Conservation (phyloP, 2,113 vertebrate species). For the Dolichotis patagonum region DNA sequence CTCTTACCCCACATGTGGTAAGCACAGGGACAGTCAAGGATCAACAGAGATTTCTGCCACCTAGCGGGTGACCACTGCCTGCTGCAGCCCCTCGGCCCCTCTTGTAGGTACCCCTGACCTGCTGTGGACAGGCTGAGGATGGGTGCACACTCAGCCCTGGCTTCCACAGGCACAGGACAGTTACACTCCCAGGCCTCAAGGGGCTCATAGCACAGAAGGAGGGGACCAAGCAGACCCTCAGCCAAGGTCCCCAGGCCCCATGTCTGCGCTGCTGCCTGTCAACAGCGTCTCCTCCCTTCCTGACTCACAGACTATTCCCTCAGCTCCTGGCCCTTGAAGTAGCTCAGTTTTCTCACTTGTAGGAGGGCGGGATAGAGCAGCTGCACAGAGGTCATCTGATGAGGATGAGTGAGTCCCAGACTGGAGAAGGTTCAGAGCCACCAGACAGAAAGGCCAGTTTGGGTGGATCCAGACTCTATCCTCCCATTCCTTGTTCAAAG, state of each 20-base stretch:
- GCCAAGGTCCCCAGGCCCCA: neutral
- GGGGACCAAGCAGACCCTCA: neutral
- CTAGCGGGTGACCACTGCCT: no score
- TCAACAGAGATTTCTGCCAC: neutral
- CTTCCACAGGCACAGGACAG: neutral
- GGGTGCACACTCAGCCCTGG: accelerated
- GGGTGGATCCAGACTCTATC: neutral
- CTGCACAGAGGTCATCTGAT: neutral
- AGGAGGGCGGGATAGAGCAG: neutral
- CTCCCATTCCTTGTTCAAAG: accelerated
- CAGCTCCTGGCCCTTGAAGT: neutral
- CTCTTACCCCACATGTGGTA: accelerated
- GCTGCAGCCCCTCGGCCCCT: neutral
- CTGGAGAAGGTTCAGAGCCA: neutral
- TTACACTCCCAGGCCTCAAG: neutral
- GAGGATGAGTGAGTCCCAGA: neutral
- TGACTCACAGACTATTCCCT: neutral
- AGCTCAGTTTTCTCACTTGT: neutral
- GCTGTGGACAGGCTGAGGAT: neutral
- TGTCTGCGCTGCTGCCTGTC: neutral
- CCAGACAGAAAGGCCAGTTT: accelerated
- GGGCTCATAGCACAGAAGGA: neutral
- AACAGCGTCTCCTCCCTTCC: neutral
- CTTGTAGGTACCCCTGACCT: neutral
- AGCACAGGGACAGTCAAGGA: accelerated